Evolutionary conservation across 2,113 vertebrate genomes (phyloP), one percentile per base, ranked within the genome.

Genomic region (Stegastes partitus): DNA sequence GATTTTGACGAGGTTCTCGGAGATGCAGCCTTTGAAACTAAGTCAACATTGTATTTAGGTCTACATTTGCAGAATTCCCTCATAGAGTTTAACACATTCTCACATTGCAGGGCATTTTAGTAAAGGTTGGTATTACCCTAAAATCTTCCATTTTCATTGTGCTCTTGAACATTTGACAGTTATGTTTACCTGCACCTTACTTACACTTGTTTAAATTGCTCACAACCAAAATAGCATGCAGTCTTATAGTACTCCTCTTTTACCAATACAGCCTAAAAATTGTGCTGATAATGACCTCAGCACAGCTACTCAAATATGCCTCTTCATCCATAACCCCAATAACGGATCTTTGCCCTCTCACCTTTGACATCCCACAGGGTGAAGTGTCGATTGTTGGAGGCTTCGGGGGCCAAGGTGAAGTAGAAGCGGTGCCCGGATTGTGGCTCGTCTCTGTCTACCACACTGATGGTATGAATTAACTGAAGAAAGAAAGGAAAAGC

Each of bases 391-490:
- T 93, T 98, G 93, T 90, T 95, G 80, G 95, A 92, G 28, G 95
- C 95, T 67, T 98, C 97, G 0, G 97, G 96, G 0, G 94, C 96
- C 90, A 99, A 81, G 0, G 95, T 97, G 94, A 99, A 99, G 80
- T 95, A 96, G 93, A 99, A 99, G 34, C 86, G 98, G 85, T 99
- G 98, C 26, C 97, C 97, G 0, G 96, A 86, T 85, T 97, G 97
- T 2, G 98, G 98, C 83, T 99, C 98, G 0, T 99, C 98, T 56
- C 94, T 92, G 89, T 99, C 98, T 89, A 99, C 97, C 25, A 99
- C 97, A 0, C 98, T 99, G 93, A 99, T 96, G 61, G 97, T 99
- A 94, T 99, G 98, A 93, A 99, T 98, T 76, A 99, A 94, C 98
- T 99, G 71, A 22, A 59, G 57, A 79, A 28, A 68, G 45, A 74